Evolutionary conservation across 2,888 invertebrate genomes (phyloP), one percentile per base, ranked within the genome.

Genomic region (Hyalella azteca): DNA sequence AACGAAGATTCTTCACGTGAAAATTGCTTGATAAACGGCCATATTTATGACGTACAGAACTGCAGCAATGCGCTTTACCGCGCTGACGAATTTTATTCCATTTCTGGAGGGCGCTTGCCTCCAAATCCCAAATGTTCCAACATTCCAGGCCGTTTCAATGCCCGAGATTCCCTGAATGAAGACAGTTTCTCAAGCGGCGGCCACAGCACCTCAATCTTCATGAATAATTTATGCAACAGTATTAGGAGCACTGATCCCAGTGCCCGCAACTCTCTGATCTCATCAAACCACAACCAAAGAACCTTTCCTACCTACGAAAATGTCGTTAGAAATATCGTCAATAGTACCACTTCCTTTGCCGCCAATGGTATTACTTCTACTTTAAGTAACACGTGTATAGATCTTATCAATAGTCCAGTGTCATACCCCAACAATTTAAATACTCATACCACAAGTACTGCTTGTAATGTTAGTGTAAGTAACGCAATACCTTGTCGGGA

Each of bases 191-290:
- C 66, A 66, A n/a, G 36, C 36, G 36, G 66, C 19, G 66, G 36
- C 36, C 66, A 66, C 66, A 66, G 36, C 19, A 66, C 66, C 0
- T 19, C 66, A 19, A 66, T 66, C n/a, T 66, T 66, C 29, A 66
- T 66, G 32, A 66, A 66, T 36, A 66, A 66, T 36, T 66, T 66
- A 36, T 66, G 66, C 29, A 66, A 66, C 66, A 66, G 66, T 66
- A 36, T 66, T 66, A 66, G 66, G 36, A 36, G 66, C n/a, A 29
- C 66, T 66, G 36, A 36, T 22, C 2, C 29, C 29, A 22, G 32
- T 36, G 36, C 19, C 29, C n/a, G 36, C 36, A 36, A 36, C 66
- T 22, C 66, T 1, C 13, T 66, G 66, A 66, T 66, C 66, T 66
- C 66, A 66, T 19, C 66, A 36, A 36, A 36, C 29, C 9, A 26